A percentile compares a stretch with the other conserved stretches of the same genome.
phyloP scores from a whole-genome alignment of 1,140 invertebrate species.

The Bathynomus jamesi region DNA sequence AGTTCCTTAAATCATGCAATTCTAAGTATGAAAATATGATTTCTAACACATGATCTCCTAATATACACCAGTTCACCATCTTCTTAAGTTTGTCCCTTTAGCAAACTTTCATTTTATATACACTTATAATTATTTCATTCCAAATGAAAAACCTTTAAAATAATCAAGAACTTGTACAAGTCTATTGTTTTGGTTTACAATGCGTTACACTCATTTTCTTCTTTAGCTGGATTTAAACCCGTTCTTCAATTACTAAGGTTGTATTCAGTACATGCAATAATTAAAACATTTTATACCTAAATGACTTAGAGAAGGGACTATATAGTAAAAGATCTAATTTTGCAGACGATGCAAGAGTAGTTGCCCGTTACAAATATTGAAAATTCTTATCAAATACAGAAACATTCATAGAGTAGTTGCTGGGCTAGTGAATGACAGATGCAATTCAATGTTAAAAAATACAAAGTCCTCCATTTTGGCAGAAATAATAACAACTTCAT shows the following conservation, averaged over 20 bases:
- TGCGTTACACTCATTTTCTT: background rate
- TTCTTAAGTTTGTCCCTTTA: too few species aligned
- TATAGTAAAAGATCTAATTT: too few species aligned
- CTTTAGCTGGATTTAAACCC: background rate
- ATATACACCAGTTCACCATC: conserved; percentile 34
- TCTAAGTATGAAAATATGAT: conserved; percentile 88
- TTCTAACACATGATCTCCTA: conserved; percentile 74
- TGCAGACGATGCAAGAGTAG: too few species aligned
- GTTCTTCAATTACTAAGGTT: background rate
- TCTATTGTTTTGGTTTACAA: background rate
- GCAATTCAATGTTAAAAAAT: too few species aligned
- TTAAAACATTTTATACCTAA: background rate
- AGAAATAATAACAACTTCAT: too few species aligned
- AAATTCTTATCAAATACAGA: too few species aligned
- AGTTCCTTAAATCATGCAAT: conserved; percentile 74
- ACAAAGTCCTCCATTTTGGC: too few species aligned
- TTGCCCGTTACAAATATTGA: too few species aligned
- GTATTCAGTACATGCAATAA: background rate
- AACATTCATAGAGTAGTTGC: too few species aligned
- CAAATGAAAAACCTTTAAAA: background rate
- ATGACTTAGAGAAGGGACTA: background rate
- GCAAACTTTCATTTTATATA: too few species aligned
- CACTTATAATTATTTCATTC: background rate
- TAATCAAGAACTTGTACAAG: background rate
- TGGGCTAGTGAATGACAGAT: too few species aligned